A percentile compares a stretch with the other conserved stretches of the same genome.
phyloP scores from a whole-genome alignment of 1,140 invertebrate genomes.

The Ceratosolen fusciceps region DNA sequence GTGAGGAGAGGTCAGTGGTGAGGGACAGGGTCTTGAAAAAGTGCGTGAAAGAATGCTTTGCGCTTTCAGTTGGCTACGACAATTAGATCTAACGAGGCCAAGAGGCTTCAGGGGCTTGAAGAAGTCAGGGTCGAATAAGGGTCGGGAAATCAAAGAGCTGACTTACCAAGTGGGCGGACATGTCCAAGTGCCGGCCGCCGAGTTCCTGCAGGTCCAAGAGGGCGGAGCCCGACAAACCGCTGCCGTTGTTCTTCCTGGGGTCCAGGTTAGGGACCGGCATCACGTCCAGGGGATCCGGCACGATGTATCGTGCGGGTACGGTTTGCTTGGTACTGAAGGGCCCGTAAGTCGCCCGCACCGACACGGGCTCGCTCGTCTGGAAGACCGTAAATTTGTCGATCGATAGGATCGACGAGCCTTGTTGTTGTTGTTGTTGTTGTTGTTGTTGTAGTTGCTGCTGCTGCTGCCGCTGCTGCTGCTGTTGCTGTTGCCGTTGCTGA shows the following conservation, averaged over 20 bases:
- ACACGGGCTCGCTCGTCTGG: conserved; percentile 87
- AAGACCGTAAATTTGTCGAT: conserved; percentile 89
- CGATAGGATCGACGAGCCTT: conserved; percentile 77
- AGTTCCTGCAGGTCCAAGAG: conserved; percentile 78
- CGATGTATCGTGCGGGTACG: conserved; percentile 89
- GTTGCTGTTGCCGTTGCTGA: conserved; percentile 17
- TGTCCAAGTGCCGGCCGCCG: conserved; percentile 83
- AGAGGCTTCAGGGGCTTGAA: no score
- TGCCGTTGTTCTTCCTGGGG: conserved; percentile 58
- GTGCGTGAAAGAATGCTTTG: no score
- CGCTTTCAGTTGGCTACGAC: no score
- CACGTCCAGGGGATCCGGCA: conserved; percentile 82
- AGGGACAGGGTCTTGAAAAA: no score
- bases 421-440: conserved; percentile 37
- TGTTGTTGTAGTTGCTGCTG: conserved; percentile 36
- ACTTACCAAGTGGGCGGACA: conserved; percentile 89
- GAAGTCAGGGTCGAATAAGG: no score
- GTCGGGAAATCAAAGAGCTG: no score
- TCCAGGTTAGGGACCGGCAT: conserved; percentile 61
- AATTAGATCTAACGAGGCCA: no score
- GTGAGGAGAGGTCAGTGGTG: no score
- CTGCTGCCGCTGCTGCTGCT: conserved; percentile 24
- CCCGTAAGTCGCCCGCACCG: conserved; percentile 89
- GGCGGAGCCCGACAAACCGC: conserved; percentile 57
- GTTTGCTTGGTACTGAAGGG: conserved; percentile 94